Evolutionary conservation across 1,140 invertebrate species (phyloP).

Genomic region (Zeugodacus cucurbitae): DNA sequence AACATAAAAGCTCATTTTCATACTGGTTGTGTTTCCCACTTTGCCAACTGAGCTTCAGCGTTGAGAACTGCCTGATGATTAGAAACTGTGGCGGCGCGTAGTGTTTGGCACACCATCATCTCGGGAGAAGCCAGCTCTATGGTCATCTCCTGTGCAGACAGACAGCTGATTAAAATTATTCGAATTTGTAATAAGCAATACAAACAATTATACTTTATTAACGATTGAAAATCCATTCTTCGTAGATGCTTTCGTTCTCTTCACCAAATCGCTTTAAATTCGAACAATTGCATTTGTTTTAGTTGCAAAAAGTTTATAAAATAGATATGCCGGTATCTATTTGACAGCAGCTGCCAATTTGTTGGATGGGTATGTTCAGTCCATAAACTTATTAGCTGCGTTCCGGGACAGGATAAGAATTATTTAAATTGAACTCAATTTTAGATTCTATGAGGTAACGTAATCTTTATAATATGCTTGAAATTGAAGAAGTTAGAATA

Average conservation of each 20-base stretch:
- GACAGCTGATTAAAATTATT: background rate
- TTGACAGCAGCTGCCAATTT: background rate
- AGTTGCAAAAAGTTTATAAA: background rate
- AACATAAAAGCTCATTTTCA: slow-evolving; percentile 73
- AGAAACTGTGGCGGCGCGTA: slow-evolving; percentile 87
- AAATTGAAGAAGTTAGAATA: too few species aligned
- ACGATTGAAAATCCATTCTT: background rate
- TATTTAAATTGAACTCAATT: too few species aligned
- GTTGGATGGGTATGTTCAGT: background rate
- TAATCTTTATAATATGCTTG: too few species aligned
- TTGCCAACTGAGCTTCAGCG: slow-evolving; percentile 84
- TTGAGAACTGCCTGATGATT: slow-evolving; percentile 85
- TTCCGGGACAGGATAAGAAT: too few species aligned
- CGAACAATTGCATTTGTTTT: background rate
- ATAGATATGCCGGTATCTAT: background rate
- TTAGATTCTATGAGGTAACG: too few species aligned
- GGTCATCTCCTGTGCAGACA: slow-evolving; percentile 2
- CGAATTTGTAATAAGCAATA: background rate
- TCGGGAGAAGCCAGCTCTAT: slow-evolving; percentile 51
- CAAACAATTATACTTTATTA: background rate
- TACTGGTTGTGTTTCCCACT: too few species aligned
- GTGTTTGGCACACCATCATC: slow-evolving; percentile 66
- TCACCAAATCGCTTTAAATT: background rate
- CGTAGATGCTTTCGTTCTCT: background rate
- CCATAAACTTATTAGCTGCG: background rate